phyloP scores from a whole-genome alignment of 2,888 invertebrate genomes.

The Metellina segmentata region DNA sequence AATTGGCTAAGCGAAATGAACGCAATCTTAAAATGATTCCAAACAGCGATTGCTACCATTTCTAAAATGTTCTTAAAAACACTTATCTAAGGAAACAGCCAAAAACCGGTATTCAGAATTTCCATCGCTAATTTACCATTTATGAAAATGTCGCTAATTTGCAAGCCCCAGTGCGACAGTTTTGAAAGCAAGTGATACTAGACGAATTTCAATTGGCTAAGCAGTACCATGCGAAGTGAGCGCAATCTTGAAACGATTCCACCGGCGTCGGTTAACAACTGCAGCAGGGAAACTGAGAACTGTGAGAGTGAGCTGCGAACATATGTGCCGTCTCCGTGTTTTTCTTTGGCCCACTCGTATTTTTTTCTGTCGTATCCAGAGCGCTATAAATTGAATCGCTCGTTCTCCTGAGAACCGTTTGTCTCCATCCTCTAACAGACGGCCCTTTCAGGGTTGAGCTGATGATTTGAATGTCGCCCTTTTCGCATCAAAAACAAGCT shows the following conservation, averaged over 20 bases:
- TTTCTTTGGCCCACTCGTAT: slow-evolving; percentile 10
- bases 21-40: no score
- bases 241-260: slow-evolving; percentile 19
- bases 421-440: slow-evolving; percentile 60
- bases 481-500: slow-evolving; percentile 59
- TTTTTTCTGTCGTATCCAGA: slow-evolving; percentile 24
- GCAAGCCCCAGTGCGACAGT: no score
- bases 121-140: no score
- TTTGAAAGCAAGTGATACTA: neutral
- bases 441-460: slow-evolving; percentile 43
- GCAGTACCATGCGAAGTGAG: no score
- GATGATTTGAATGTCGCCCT: slow-evolving; percentile 46
- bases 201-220: neutral
- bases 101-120: no score
- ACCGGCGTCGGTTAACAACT: slow-evolving; percentile 44
- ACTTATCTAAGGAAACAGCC: no score
- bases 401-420: slow-evolving; percentile 49
- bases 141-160: no score
- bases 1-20: no score
- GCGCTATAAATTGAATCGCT: slow-evolving; percentile 71
- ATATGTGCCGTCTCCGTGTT: slow-evolving; percentile 48
- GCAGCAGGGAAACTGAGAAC: slow-evolving; percentile 64
- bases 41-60: no score
- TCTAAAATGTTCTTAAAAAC: no score
- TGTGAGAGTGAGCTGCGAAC: slow-evolving; percentile 64